Evolutionary conservation across 2,797 vertebrate genomes (phyloP).

Genomic region (Clarias fuscus): DNA sequence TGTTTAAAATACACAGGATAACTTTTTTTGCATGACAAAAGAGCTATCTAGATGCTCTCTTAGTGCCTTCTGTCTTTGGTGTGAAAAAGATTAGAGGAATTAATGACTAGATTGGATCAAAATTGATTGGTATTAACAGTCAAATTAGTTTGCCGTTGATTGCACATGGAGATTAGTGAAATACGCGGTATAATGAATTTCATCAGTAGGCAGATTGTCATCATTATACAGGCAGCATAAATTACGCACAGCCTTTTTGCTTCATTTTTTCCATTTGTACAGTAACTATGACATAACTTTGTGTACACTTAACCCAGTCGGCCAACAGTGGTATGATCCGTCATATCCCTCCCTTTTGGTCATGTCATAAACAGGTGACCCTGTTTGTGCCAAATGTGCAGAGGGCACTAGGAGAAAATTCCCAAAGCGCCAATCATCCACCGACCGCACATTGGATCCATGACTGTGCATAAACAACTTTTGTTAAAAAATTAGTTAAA

Average conservation of each 20-base stretch:
- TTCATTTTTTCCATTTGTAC: not conserved
- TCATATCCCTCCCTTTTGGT: slow-evolving; percentile 39
- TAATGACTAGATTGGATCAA: not conserved
- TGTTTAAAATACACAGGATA: not conserved
- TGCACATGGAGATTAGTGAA: not conserved
- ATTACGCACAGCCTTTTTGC: not conserved
- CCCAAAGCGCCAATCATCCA: slow-evolving; percentile 27
- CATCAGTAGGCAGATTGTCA: not conserved
- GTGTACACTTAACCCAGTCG: slow-evolving; percentile 16
- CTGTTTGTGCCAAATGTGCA: slow-evolving; percentile 8
- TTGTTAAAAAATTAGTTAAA: not conserved
- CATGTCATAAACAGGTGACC: slow-evolving; percentile 45
- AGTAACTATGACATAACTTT: not conserved
- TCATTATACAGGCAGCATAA: not conserved
- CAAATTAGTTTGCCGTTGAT: not conserved
- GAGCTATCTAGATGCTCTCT: not conserved
- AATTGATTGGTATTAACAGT: not conserved
- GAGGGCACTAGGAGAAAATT: slow-evolving; percentile 22
- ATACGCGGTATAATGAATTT: not conserved
- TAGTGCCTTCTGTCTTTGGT: not conserved
- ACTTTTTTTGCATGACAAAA: not conserved
- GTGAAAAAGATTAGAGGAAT: not conserved
- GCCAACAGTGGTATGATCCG: slow-evolving; percentile 47
- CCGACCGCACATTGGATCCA: slow-evolving; percentile 34
- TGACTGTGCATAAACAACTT: not conserved